Conservation (phyloP, 2,888 invertebrate species). For the Tipula lateralis region DNA sequence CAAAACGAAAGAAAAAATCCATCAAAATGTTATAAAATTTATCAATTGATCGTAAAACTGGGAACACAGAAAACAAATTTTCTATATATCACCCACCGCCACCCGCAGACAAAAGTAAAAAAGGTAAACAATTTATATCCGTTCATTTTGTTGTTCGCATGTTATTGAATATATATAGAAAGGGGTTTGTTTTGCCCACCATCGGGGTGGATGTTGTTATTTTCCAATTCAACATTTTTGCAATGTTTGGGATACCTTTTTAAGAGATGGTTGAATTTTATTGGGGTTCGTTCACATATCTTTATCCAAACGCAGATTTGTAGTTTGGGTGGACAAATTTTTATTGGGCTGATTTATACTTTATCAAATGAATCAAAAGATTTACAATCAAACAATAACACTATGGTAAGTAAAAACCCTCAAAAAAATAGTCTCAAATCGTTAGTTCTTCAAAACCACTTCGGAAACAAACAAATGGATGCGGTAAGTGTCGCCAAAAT, state of each 20-base stretch:
- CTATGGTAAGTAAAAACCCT: background rate
- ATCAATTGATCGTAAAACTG: constrained; percentile 24
- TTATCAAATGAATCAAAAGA: background rate
- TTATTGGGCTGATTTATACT: background rate
- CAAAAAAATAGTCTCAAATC: background rate
- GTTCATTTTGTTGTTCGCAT: background rate
- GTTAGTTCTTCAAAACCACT: background rate
- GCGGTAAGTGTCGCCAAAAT: background rate
- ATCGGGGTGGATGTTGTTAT: background rate
- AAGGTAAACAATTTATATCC: constrained; percentile 5
- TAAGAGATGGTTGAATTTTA: background rate
- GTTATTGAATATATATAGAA: background rate
- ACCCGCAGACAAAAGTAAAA: background rate
- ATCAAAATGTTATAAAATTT: constrained; percentile 24
- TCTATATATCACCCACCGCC: background rate
- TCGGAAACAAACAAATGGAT: background rate
- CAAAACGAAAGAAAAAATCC: background rate
- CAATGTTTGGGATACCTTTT: background rate
- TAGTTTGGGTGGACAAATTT: background rate
- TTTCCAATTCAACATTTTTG: background rate
- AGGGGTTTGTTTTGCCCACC: background rate
- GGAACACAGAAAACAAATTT: background rate
- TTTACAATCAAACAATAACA: background rate
- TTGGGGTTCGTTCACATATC: background rate
- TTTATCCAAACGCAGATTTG: background rate